Base-by-base conservation (phyloP, 2,888 invertebrate genomes). In the Ophion slaviceki region DNA sequence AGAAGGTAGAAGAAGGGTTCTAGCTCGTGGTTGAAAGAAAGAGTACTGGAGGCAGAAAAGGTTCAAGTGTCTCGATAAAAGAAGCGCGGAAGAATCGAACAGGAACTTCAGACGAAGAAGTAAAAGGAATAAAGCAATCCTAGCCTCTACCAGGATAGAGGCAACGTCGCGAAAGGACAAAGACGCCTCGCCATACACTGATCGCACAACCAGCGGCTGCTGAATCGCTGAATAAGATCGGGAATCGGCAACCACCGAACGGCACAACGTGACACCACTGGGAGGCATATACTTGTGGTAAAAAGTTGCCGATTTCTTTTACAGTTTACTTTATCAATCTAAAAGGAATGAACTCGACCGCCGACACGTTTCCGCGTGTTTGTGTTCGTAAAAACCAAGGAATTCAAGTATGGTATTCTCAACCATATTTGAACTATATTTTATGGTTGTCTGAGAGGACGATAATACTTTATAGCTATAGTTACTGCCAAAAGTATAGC, bases 151-250 rank as follows among this genome's bases (percentile, higher is more conserved):
- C 57, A 59, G 79, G 81, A 85, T 80, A 68, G 81, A 82, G 82
- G 74, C 83, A 70, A 84, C 70, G 64, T 67, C 80, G 82, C 78
- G 68, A 70, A 76, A 74, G 83, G 80, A 87, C 84, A 86, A 82
- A 82, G 80, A 80, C 80, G 71, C 74, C 82, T 82, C 67, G 72
- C 80, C 4, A 11, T 70, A 77, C 80, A 80, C 70, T 57, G 86
- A 79, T 83, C 83, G 68, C 32, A 45, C 80, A 76, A 66, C 66
- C 67, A 77, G 61, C 84, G 74, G 87, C 83, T 87, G 90, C 88
- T 90, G 90, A 90, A 90, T 91, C 89, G 90, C 72, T 80, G 86
- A 84, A 89, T 89, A 89, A 90, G 86, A 88, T 86, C 86, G 85
- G 88, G 89, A 91, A 90, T 89, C 88, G 84, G 71, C 84, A 88